Evolutionary conservation across 2,888 invertebrate genomes (phyloP), one percentile per base, ranked within the genome.

Genomic region (Hirudinaria manillensis): DNA sequence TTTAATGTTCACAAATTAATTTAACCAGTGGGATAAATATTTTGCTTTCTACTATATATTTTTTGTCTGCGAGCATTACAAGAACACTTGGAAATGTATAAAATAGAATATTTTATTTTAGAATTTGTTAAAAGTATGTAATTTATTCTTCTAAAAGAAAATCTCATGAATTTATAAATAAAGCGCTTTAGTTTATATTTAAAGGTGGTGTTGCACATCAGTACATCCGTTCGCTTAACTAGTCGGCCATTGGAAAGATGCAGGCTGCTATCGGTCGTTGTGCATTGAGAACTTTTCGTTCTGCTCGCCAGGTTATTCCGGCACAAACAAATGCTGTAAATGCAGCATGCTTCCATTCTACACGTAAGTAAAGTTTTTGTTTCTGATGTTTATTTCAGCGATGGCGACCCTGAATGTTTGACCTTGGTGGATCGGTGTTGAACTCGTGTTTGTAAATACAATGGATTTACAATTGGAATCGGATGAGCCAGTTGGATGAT

Each of bases 251-350:
- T 68, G 32, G 36, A 73, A 65, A 36, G 24, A 73, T 73, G 73
- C 73, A 73, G 38, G 73, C 73, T 65, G 55, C 73, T 32, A 34
- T 73, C 36, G 65, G 73, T 36, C 73, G 73, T 65, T 56, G 73
- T 65, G 73, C 73, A 61, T 36, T 73, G 36, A 73, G 56, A 73
- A 53, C 73, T 65, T 65, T 73, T 65, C 73, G 73, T 73, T 73
- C 73, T 29, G 3, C 61, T 38, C 73, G 73, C 36, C 65, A 56
- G 61, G 65, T 16, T n/a, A 38, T 53, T 34, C 72, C 72, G 72
- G 55, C 53, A 29, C 32, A 27, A 45, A 45, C 45, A 72, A 72
- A 72, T 29, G 53, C 6, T 32, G 27, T 24, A 45, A 16, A 16
- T 27, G 72, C 32, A 19, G 61, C 65, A 53, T 56, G 55, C 61